Evolutionary conservation across 2,888 invertebrate species (phyloP), one percentile per base, ranked within the genome.

Genomic region (Drosophila conformis): DNA sequence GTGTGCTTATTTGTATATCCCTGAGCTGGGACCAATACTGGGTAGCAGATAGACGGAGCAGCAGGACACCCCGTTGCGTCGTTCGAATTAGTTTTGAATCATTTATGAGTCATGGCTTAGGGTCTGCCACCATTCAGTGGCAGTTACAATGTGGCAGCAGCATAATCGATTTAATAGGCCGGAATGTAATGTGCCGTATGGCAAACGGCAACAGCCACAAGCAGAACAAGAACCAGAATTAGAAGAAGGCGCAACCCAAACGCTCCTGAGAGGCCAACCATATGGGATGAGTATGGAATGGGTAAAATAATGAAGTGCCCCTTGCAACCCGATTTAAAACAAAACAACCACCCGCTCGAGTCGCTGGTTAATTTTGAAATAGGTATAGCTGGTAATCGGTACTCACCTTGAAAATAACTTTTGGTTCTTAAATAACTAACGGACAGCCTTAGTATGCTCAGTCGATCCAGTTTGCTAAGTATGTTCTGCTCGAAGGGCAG

Each of bases 401-500:
- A 91, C 96, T 95, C 94, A 99, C 99, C 98, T 97, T 99, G 99
- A 94, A 99, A 99, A 95, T 99, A 99, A 94, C 99, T 98, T 94
- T 99, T 99, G 92, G 99, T 99, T 91, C 99, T 96, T 89, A 99
- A 95, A 94, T 99, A 99, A 94, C 98, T 98, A 94, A 99, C 99
- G 65, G 99, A 98, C 80, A 99, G 96, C 92, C 99, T 95, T 89
- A 99, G 95, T 91, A 99, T 99, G 93, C 99, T 99, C 83, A 99
- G 96, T 91, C 99, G 96, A 95, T 99, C 99, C 93, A 99, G 95
- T 94, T 99, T 99, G 93, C 98, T 98, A 88, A 99, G 96, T 93
- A 99, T 99, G 94, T 98, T 98, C 94, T 99, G 98, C 94, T 99
- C 99, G 94, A 98, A 99, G 87, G 99, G 99, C 89, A 98, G 95